Evolutionary conservation across 2,797 vertebrate genomes (phyloP), one percentile per base, ranked within the genome.

Genomic region (Cryptoblepharus egeriae): DNA sequence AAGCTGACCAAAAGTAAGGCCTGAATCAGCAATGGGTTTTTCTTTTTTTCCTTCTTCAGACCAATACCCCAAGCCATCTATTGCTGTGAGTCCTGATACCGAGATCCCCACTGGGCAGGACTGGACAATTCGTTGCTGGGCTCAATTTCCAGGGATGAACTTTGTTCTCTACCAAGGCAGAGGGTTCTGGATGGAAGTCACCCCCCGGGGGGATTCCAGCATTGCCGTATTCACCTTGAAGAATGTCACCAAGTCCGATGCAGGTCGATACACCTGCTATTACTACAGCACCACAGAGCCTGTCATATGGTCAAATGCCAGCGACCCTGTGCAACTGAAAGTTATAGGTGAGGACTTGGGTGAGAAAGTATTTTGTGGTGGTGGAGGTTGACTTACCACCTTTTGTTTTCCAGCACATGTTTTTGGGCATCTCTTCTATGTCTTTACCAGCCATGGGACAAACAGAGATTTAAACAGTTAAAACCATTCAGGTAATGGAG

Each of bases 81-180:
- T 85, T 12, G 42, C 49, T 20, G 68, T 58, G 12, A 81, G 67
- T 30, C 83, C 83, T 30, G 28, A 60, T 28, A 71, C 45, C 2
- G 67, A 77, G 10, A 24, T 85, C 57, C 58, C 30, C 26, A 13
- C 10, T 22, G 77, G 83, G 12, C 72, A 85, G 20, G 73, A 75
- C 45, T 74, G 69, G 79, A 78, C 42, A 1, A 60, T 81, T 39
- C 18, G 30, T 60, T 82, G 79, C 49, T 75, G 10, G 32, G 78
- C 65, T 64, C 39, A 74, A 30, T 73, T 39, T 24, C 26, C 9
- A 1, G 22, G 30, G 0, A 67, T 83, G 4, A 74, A 24, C 39
- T 84, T 68, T n/a, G 82, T 84, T 39, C 77, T 84, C 52, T 84
- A 84, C 63, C 82, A 84, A 30, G 77, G 52, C 82, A 84, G 82